Percentiles rank a stretch among this genome's conserved stretches.
Evolutionary conservation across 2,888 invertebrate genomes (phyloP).

Genomic region (Melanophora roralis): DNA sequence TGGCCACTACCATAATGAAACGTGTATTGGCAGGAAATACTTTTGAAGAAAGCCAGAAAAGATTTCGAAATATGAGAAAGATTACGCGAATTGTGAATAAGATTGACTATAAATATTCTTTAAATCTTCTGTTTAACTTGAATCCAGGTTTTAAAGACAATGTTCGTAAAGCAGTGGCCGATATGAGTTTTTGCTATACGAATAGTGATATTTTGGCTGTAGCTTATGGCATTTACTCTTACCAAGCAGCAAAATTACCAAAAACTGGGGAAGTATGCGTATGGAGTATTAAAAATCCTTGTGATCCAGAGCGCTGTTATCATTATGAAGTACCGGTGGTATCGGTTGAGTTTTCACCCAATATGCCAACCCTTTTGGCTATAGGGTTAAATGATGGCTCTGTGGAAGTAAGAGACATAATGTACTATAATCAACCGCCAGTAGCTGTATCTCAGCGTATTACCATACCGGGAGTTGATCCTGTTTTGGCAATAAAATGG

Average conservation of each 20-base stretch:
- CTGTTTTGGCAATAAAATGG: conserved; percentile 84
- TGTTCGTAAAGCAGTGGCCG: conserved; percentile 78
- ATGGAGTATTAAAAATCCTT: conserved; percentile 90
- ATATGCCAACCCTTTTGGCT: conserved; percentile 84
- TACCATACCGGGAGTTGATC: conserved; percentile 81
- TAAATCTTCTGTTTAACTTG: conserved; percentile 83
- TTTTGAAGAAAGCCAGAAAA: conserved; percentile 82
- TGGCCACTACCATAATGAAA: conserved; percentile 82
- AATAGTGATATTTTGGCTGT: conserved; percentile 86
- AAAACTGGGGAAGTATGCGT: conserved; percentile 82
- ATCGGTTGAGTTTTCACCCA: conserved; percentile 83
- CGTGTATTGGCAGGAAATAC: conserved; percentile 84
- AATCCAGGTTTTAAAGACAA: conserved; percentile 76
- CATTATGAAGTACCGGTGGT: conserved; percentile 82
- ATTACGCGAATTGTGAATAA: conserved; percentile 81
- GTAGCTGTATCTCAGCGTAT: conserved; percentile 80
- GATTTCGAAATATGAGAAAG: conserved; percentile 82
- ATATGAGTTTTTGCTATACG: conserved; percentile 82
- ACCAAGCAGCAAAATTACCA: conserved; percentile 78
- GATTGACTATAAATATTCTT: conserved; percentile 82
- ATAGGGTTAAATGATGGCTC: conserved; percentile 86
- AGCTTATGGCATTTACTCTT: conserved; percentile 84
- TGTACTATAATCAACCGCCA: conserved; percentile 77
- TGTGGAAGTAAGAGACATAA: conserved; percentile 84
- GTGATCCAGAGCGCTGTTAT: conserved; percentile 84